Evolutionary conservation across 2,797 vertebrate genomes (phyloP).

Genomic region (Mus spretus): DNA sequence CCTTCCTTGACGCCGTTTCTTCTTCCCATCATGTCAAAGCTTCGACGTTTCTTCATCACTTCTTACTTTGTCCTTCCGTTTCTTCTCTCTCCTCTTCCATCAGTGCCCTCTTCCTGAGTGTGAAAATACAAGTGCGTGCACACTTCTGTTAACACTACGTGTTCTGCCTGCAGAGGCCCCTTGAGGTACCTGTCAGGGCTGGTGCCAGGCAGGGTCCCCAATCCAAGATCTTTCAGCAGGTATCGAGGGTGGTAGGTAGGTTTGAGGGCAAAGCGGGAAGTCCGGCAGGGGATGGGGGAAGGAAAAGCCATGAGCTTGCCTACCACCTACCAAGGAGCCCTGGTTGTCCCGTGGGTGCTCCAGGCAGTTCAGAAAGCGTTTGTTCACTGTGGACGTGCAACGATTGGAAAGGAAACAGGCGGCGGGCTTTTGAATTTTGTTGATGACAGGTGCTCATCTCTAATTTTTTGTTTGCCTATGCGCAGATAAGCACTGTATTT

Average conservation of each 20-base stretch:
- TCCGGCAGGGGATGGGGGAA: background rate
- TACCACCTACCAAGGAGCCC: background rate
- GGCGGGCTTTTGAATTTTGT: background rate
- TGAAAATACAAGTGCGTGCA: background rate
- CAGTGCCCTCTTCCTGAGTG: background rate
- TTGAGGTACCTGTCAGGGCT: too few species aligned
- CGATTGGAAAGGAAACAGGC: background rate
- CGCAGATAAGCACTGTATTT: background rate
- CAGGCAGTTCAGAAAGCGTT: background rate
- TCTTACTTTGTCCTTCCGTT: background rate
- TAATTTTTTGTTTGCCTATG: background rate
- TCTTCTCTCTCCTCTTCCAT: background rate
- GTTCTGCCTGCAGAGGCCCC: background rate
- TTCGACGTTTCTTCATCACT: background rate
- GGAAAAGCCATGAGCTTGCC: background rate
- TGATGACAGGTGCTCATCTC: background rate
- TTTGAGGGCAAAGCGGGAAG: background rate
- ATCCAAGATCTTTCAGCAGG: background rate
- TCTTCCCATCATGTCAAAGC: background rate
- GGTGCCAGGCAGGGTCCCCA: background rate
- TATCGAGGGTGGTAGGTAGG: background rate
- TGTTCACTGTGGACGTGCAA: fast-evolving
- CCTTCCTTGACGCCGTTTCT: background rate
- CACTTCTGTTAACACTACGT: background rate
- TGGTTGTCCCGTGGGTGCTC: fast-evolving